Evolutionary conservation across 2,888 invertebrate species (phyloP), one percentile per base, ranked within the genome.

Genomic region (Peribatodes rhomboidaria): DNA sequence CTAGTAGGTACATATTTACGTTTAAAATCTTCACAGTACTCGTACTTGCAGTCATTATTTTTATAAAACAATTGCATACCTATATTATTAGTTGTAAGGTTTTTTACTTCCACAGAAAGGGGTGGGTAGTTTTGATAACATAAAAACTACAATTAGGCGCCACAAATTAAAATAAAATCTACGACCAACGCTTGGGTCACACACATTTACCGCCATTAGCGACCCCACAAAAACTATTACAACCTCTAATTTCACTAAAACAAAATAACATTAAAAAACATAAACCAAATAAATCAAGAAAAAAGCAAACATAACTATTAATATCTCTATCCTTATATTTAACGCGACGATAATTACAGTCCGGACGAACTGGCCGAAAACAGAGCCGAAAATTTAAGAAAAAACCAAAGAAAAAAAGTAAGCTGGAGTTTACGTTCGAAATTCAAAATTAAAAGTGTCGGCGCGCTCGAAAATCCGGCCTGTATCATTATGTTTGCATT

Each of bases 271-370:
- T 89, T 86, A 89, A 57, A 65, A 79, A 87, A 86, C 22, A 41
- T 89, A 90, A 88, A 85, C 80, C 80, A 86, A 86, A 90, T 89
- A 92, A 90, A 92, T 90, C 86, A 90, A 85, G 82, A 91, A 91
- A 80, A 90, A 89, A 88, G 83, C 85, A 90, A 90, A 92, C 86
- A 90, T 81, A 82, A 69, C 65, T 65, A 92, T 92, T 92, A 92
- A 92, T 92, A 92, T 91, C 90, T 92, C 88, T 90, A 92, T 92
- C 90, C 90, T 84, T 91, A 90, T 92, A 90, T 88, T 91, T 92
- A 91, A 87, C 79, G 81, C 82, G 81, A 84, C 80, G 87, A 90
- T 92, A 92, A 92, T 92, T 92, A 92, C 87, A 88, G 90, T 68
- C 70, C 80, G 78, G 77, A 82, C 78, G 76, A 37, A 61, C 60